A percentile compares a stretch with the other conserved stretches of the same genome.
Evolutionary conservation across 2,888 invertebrate species (phyloP).

Genomic region (Desoria tigrina): DNA sequence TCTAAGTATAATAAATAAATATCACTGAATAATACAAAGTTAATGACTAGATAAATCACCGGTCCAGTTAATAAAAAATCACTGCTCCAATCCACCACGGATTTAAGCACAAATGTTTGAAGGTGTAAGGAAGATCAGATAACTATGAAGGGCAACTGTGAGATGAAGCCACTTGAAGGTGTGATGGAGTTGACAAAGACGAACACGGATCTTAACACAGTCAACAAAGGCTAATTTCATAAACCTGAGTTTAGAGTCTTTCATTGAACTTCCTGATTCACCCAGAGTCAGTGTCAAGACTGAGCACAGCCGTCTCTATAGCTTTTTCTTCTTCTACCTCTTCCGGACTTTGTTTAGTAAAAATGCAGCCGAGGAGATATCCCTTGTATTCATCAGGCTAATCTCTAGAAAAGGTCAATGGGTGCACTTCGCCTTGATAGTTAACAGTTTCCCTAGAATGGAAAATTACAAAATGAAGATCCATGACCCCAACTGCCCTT

Average conservation of each 20-base stretch:
- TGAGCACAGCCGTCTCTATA: not conserved
- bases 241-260: constrained; percentile 34
- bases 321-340: not conserved
- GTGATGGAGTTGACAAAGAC: constrained; percentile 79
- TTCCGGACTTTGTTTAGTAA: too few species aligned
- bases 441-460: too few species aligned
- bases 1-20: too few species aligned
- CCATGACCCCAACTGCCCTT: too few species aligned
- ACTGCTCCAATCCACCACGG: not conserved
- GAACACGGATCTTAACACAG: constrained; percentile 84
- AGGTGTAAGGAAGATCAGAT: constrained; percentile 64
- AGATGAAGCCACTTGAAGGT: constrained; percentile 95
- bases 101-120: constrained; percentile 36
- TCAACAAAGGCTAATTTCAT: constrained; percentile 57
- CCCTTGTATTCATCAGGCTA: too few species aligned
- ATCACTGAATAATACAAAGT: too few species aligned
- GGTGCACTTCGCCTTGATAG: too few species aligned
- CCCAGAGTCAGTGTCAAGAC: not conserved
- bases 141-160: constrained; percentile 83
- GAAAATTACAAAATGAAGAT: too few species aligned
- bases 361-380: too few species aligned
- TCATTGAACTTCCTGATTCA: constrained; percentile 42
- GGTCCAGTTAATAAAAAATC: too few species aligned
- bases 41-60: too few species aligned
- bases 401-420: too few species aligned